Conservation (phyloP, 2,113 vertebrate species). For the Cinclus mexicanus region DNA sequence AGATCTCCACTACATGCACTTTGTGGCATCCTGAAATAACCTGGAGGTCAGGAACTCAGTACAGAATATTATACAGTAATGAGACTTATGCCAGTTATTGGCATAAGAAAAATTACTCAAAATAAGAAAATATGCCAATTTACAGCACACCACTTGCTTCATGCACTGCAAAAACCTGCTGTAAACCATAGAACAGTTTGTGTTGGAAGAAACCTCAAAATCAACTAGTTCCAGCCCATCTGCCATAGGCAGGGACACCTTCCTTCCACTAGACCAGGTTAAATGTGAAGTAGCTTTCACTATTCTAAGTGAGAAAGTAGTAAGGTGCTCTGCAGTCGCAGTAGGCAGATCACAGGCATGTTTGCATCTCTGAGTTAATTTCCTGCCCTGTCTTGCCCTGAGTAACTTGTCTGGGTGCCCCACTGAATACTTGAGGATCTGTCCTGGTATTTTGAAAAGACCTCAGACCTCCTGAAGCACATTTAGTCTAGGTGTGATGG, state of each 20-base stretch:
- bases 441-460: neutral
- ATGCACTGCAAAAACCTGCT: neutral
- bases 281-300: neutral
- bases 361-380: neutral
- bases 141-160: neutral
- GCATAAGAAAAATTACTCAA: neutral
- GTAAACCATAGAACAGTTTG: neutral
- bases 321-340: rapidly evolving
- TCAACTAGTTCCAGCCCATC: neutral
- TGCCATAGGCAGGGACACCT: neutral
- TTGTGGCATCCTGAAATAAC: neutral
- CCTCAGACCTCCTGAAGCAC: neutral
- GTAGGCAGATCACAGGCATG: neutral
- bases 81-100: neutral
- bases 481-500: neutral
- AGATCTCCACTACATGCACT: neutral
- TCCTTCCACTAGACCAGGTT: neutral
- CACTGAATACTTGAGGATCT: neutral
- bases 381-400: neutral
- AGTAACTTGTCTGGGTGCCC: neutral
- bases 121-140: neutral
- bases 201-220: neutral
- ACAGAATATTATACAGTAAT: neutral
- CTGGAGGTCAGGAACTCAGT: neutral
- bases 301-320: neutral